Conservation (phyloP, 2,888 invertebrate species). For the Seira musarum region DNA sequence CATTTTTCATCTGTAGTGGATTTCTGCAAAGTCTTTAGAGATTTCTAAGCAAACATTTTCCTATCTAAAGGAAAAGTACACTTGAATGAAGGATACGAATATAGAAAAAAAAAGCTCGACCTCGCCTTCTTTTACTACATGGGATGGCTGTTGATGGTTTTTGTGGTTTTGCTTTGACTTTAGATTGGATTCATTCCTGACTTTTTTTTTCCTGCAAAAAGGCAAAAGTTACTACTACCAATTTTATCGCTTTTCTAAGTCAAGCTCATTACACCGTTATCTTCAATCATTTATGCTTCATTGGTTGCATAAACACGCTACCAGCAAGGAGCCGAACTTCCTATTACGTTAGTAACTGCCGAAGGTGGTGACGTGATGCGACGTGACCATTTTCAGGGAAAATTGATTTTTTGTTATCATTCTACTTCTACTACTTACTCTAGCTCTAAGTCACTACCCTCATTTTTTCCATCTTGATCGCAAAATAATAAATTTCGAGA, state of each 20-base stretch:
- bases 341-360: too few relatives aligned
- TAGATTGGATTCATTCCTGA: not conserved
- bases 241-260: too few relatives aligned
- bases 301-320: too few relatives aligned
- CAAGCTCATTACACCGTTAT: too few relatives aligned
- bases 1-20: constrained; percentile 11
- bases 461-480: not conserved
- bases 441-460: too few relatives aligned
- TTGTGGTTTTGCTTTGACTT: not conserved
- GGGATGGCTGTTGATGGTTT: not conserved
- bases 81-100: too few relatives aligned
- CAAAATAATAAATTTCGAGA: constrained; percentile 25
- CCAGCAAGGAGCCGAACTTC: too few relatives aligned
- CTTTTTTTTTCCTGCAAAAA: too few relatives aligned
- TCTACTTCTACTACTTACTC: constrained; percentile 1
- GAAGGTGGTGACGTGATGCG: not conserved
- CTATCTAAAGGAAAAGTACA: too few relatives aligned
- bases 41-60: constrained; percentile 15
- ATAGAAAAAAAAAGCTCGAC: not conserved
- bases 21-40: too few relatives aligned
- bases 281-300: too few relatives aligned
- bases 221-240: too few relatives aligned
- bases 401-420: constrained; percentile 1
- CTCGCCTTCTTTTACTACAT: not conserved
- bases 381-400: constrained; percentile 2